A percentile compares a stretch with the other conserved stretches of the same genome.
phyloP scores from a whole-genome alignment of 2,113 vertebrate genomes.

The Ornithorhynchus anatinus region DNA sequence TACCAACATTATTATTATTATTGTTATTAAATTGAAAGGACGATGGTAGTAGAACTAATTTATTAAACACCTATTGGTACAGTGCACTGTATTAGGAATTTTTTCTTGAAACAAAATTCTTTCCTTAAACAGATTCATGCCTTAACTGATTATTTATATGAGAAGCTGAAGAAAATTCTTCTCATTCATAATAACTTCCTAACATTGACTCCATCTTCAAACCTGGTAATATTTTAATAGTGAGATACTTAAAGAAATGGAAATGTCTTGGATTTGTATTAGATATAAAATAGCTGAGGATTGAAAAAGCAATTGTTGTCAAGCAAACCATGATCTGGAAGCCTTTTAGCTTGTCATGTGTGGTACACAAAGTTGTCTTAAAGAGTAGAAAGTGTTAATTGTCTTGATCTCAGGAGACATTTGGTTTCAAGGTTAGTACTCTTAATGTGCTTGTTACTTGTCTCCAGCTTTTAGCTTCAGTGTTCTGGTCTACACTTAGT shows the following conservation, averaged over 20 bases:
- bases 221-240: neutral
- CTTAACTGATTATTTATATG: no score
- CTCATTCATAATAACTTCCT: neutral
- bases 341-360: neutral
- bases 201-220: neutral
- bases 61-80: no score
- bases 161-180: no score
- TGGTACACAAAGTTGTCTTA: neutral
- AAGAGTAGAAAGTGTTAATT: accelerated
- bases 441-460: accelerated
- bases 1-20: no score
- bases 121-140: no score
- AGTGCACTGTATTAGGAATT: no score
- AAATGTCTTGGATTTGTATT: neutral
- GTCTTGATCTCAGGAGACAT: neutral
- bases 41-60: no score
- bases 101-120: no score
- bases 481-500: neutral
- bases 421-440: neutral
- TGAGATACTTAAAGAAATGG: neutral
- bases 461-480: neutral
- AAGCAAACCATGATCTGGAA: no score
- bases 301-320: neutral
- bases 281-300: neutral
- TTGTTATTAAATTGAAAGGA: no score